A percentile compares a stretch with the other conserved stretches of the same genome.
phyloP scores from a whole-genome alignment of 1,140 invertebrate species.

The Neodiprion virginianus region DNA sequence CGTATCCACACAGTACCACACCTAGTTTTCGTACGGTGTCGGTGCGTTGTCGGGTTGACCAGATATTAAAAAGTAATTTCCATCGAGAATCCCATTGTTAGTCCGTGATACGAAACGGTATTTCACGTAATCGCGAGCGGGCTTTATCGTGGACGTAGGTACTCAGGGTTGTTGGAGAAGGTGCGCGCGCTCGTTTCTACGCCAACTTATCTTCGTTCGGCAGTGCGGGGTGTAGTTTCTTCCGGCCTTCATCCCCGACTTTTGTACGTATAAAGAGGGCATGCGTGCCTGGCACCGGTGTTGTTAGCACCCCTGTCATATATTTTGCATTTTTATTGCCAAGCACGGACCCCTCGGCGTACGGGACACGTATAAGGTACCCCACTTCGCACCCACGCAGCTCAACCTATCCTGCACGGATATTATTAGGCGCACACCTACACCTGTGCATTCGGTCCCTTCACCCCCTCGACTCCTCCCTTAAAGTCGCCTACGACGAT shows the following conservation, averaged over 20 bases:
- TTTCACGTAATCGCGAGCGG: no score
- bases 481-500: not conserved
- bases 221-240: not conserved
- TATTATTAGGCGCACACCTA: not conserved
- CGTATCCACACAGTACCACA: no score
- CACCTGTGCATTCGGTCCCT: not conserved
- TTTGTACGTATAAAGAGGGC: not conserved
- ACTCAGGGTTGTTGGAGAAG: not conserved
- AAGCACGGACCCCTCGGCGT: conserved; percentile 26
- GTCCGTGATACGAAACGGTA: no score
- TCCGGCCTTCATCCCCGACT: not conserved
- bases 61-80: no score
- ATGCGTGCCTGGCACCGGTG: conserved; percentile 3
- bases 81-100: no score
- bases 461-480: not conserved
- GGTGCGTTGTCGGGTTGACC: no score
- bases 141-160: no score
- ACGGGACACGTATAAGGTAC: conserved; percentile 16
- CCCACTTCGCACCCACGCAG: not conserved
- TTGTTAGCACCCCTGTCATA: conserved; percentile 31
- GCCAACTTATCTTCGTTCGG: not conserved
- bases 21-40: no score
- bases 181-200: not conserved
- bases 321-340: conserved; percentile 57
- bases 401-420: no score